Evolutionary conservation across 1,140 invertebrate genomes (phyloP), one percentile per base, ranked within the genome.

Genomic region (Manduca sexta): DNA sequence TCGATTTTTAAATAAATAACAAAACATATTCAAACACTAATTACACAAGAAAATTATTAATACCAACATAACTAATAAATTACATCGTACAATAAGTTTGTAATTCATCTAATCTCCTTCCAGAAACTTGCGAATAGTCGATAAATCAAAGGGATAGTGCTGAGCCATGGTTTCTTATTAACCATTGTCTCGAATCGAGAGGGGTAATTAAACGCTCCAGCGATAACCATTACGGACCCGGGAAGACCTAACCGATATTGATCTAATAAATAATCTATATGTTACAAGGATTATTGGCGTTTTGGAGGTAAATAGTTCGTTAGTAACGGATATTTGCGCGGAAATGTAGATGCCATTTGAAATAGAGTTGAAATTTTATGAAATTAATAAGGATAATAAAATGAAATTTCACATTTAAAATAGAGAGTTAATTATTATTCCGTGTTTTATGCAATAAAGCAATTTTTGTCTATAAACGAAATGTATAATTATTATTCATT

Each of bases 211-310:
- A 79, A 73, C 66, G 54, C 46, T 60, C 11, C 55, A 55, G 48
- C 67, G 69, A 80, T 80, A 77, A 77, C 76, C 64, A 71, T 80
- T 76, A 75, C 61, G 58, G 62, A 52, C 56, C 45, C 56, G 64
- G 66, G 58, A 68, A 77, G 71, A 73, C 67, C 71, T 68, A 50
- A 64, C 43, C 43, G 12, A 79, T 80, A 80, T 80, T 80, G 73
- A 75, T 75, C 71, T 66, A 69, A 80, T 80, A 80, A 80, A 80
- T 80, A 74, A 73, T 68, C 61, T 54, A 60, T 60, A 68, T 64
- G 60, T 49, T 61, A 52, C 63, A 59, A 60, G 63, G 67, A 73
- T 75, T 72, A 72, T 72, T 59, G 69, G 50, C 49, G 56, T 58
- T 58, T 31, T 73, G 55, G 59, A 59, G 64, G 59, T 54, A 55